A percentile compares a stretch with the other conserved stretches of the same genome.
Conservation (phyloP, 1,140 invertebrate genomes). For the Caenorhabditis brenneri region DNA sequence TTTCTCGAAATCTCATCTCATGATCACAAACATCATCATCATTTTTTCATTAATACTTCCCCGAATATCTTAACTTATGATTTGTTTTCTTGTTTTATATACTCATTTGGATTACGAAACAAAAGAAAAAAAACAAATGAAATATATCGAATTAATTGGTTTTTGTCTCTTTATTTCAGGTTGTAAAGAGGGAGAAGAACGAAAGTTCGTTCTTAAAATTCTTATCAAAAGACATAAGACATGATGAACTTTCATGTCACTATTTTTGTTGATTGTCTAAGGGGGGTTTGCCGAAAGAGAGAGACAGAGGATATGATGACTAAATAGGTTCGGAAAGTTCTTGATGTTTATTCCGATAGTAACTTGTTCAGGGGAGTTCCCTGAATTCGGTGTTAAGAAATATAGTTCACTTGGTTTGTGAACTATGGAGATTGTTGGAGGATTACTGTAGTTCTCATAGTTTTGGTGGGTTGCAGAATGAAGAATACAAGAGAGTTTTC, state of each 20-base stretch:
- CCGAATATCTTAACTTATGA: constrained; percentile 28
- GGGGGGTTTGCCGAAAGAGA: too few species aligned
- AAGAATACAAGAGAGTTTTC: too few species aligned
- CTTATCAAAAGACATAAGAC: background rate
- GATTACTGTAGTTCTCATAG: too few species aligned
- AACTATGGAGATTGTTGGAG: too few species aligned
- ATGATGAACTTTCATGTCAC: background rate
- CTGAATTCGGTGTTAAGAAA: too few species aligned
- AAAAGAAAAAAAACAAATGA: background rate
- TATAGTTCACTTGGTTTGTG: too few species aligned
- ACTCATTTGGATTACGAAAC: background rate
- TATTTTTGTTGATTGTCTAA: too few species aligned
- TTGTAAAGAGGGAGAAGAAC: too few species aligned
- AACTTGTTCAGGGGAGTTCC: too few species aligned
- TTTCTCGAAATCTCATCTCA: constrained; percentile 34
- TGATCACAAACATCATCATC: constrained; percentile 28
- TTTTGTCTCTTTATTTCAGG: background rate
- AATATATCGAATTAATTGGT: background rate
- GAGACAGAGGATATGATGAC: too few species aligned
- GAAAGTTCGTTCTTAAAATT: background rate
- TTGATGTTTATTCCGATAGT: too few species aligned
- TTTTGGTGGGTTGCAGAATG: background rate
- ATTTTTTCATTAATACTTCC: background rate
- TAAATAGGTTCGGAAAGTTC: too few species aligned
- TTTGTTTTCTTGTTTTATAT: constrained; percentile 26